Evolutionary conservation across 2,113 vertebrate genomes (phyloP).

Genomic region (Sisor rabdophorus): DNA sequence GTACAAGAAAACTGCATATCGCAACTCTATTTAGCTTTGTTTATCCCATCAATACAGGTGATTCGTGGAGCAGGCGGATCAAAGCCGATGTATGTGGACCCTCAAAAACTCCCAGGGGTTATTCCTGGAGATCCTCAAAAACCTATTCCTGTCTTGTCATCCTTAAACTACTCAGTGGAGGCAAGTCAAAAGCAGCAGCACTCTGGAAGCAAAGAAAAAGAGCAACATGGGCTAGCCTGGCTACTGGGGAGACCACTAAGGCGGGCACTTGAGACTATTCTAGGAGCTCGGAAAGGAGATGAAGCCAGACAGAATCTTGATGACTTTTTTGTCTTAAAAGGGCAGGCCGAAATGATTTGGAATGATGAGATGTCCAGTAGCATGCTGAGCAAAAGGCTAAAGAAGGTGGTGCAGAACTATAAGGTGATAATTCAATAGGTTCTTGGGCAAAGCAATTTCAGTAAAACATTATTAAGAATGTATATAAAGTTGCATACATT

Average conservation of each 20-base stretch:
- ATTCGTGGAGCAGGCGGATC: constrained; percentile 59
- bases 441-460: too few species aligned
- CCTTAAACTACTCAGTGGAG: constrained; percentile 54
- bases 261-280: constrained; percentile 61
- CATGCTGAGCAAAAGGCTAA: constrained; percentile 68
- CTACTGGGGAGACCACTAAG: constrained; percentile 63
- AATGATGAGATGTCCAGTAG: constrained; percentile 71
- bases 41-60: constrained; percentile 52
- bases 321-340: constrained; percentile 62
- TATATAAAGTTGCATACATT: too few species aligned
- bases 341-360: constrained; percentile 64
- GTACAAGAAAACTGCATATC: not conserved
- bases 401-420: constrained; percentile 73
- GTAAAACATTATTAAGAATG: too few species aligned
- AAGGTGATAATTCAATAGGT: constrained; percentile 55
- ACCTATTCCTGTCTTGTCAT: constrained; percentile 72
- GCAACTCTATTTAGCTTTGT: not conserved
- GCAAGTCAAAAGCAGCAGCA: constrained; percentile 22
- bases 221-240: constrained; percentile 54
- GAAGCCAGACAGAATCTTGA: constrained; percentile 50
- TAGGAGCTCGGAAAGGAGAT: constrained; percentile 55
- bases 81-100: constrained; percentile 65
- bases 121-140: constrained; percentile 68
- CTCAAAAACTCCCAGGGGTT: constrained; percentile 70
- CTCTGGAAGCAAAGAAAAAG: constrained; percentile 35